Conservation (phyloP, 2,888 invertebrate genomes). For the Argyra leucocephala region DNA sequence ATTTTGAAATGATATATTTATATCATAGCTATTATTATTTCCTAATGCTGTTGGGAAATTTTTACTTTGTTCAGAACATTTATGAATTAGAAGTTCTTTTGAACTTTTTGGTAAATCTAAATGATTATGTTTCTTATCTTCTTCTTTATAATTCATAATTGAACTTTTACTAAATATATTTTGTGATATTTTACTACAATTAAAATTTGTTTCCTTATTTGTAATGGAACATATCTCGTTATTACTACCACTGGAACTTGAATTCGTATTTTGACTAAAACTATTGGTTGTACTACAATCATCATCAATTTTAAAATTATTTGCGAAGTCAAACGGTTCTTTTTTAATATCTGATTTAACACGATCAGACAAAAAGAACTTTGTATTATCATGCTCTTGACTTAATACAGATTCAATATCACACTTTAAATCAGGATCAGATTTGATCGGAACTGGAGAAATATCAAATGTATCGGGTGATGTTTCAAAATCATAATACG, state of each 20-base stretch:
- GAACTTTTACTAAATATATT: conserved; percentile 11
- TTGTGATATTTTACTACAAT: neutral
- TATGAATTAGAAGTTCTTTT: neutral
- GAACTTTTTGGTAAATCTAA: conserved; percentile 12
- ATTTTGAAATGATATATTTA: conserved; percentile 22
- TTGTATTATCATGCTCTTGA: neutral
- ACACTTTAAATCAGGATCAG: conserved; percentile 21
- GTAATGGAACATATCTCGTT: neutral
- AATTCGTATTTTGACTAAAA: conserved; percentile 12
- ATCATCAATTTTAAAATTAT: neutral
- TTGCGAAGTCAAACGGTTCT: neutral
- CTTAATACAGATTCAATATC: conserved; percentile 15
- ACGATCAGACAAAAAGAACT: neutral
- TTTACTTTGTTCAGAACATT: neutral
- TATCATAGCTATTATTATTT: conserved; percentile 18
- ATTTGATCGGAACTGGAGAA: neutral
- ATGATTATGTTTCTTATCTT: neutral
- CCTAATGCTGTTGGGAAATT: neutral
- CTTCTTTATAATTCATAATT: conserved; percentile 15
- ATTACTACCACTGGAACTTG: conserved; percentile 14
- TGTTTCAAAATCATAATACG: conserved; percentile 18
- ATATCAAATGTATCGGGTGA: neutral
- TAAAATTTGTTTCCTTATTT: neutral
- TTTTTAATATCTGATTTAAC: conserved; percentile 1
- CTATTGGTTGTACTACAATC: neutral